Conservation (phyloP, 2,888 invertebrate species). For the Priocnemis perturbator region DNA sequence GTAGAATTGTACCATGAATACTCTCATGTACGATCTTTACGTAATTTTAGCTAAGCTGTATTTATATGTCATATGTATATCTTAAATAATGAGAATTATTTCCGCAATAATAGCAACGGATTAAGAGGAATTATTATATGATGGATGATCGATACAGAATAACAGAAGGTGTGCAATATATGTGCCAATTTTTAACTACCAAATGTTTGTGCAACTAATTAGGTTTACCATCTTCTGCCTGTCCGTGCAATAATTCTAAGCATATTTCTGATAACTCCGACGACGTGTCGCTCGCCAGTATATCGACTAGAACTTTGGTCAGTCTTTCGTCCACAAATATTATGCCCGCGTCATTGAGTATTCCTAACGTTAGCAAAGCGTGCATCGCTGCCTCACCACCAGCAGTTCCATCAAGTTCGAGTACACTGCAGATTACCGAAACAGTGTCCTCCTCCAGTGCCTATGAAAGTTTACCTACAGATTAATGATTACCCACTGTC, state of each 20-base stretch:
- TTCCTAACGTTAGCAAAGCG: conserved; percentile 76
- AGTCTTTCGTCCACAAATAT: conserved; percentile 77
- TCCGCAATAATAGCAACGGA: no score
- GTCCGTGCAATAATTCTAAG: conserved; percentile 85
- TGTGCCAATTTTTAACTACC: background rate
- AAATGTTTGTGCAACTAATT: conserved; percentile 47
- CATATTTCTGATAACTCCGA: conserved; percentile 86
- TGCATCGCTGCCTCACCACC: conserved; percentile 77
- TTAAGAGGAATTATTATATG: no score
- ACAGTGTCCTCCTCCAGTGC: conserved; percentile 76
- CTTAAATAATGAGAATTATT: no score
- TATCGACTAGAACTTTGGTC: conserved; percentile 80
- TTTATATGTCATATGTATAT: background rate
- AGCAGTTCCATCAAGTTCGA: conserved; percentile 72
- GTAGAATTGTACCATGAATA: conserved; percentile 13
- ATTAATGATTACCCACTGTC: conserved; percentile 75
- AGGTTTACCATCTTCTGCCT: conserved; percentile 83
- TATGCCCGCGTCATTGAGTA: conserved; percentile 75
- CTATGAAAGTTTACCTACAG: conserved; percentile 55
- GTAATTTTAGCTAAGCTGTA: conserved; percentile 12
- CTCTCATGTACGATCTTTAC: conserved; percentile 2
- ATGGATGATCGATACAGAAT: background rate
- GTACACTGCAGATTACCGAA: conserved; percentile 75
- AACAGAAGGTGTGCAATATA: background rate
- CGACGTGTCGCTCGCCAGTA: conserved; percentile 81